phyloP scores from a whole-genome alignment of 2,113 vertebrate species.

The Psammodynastes pulverulentus region DNA sequence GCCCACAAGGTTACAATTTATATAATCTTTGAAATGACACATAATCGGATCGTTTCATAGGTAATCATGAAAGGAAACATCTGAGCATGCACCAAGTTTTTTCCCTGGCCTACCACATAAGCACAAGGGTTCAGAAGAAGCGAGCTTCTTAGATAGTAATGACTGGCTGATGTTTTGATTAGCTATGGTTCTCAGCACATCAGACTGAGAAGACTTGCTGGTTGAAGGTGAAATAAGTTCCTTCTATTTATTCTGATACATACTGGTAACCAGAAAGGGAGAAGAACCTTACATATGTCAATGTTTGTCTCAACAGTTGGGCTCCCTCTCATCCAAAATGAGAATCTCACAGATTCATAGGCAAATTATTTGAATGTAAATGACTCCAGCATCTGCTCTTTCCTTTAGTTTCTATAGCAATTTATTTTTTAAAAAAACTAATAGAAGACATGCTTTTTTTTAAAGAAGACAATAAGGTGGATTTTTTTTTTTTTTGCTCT shows the following conservation, averaged over 20 bases:
- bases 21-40: not conserved
- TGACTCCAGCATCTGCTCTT: accelerated
- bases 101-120: not conserved
- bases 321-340: not conserved
- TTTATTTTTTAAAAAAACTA: conserved; percentile 9
- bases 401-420: not conserved
- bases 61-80: not conserved
- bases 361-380: not conserved
- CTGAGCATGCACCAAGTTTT: not conserved
- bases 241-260: not conserved
- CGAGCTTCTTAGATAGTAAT: not conserved
- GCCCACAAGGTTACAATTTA: not conserved
- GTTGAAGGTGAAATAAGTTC: not conserved
- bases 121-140: not conserved
- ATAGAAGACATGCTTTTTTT: not conserved
- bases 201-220: not conserved
- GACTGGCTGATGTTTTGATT: not conserved
- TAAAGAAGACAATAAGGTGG: not conserved
- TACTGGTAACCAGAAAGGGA: not conserved
- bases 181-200: not conserved
- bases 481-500: not conserved
- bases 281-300: not conserved
- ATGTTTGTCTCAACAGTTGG: not conserved
- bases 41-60: not conserved
- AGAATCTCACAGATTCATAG: not conserved